Evolutionary conservation across 1,140 invertebrate species (phyloP).

Genomic region (Microplitis mediator): DNA sequence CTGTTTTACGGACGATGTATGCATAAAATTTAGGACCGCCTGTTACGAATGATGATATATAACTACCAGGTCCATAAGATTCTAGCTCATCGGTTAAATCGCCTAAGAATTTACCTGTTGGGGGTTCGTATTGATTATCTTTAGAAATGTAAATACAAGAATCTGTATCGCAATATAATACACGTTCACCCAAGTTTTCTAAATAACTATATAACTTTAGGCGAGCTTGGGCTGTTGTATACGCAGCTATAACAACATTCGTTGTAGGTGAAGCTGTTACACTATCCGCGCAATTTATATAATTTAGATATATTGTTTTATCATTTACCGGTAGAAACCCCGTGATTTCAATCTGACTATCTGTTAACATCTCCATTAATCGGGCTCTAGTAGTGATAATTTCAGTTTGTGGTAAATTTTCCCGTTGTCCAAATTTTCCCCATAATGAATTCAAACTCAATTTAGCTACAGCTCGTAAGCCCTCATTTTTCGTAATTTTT

Average conservation of each 20-base stretch:
- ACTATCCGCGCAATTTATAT: slow-evolving; percentile 30
- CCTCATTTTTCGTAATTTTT: slow-evolving; percentile 50
- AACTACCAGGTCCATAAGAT: slow-evolving; percentile 27
- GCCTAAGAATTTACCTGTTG: slow-evolving; percentile 42
- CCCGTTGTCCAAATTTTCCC: no score
- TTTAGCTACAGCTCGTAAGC: no score
- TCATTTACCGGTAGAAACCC: slow-evolving; percentile 29
- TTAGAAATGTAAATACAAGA: slow-evolving; percentile 39
- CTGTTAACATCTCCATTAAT: no score
- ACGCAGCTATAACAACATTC: slow-evolving; percentile 51
- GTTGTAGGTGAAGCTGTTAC: slow-evolving; percentile 17
- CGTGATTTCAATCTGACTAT: slow-evolving; percentile 33
- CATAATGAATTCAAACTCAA: no score
- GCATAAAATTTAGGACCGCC: neutral
- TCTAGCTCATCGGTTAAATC: slow-evolving; percentile 45
- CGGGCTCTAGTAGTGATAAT: no score
- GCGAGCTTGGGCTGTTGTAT: slow-evolving; percentile 52
- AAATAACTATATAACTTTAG: slow-evolving; percentile 53
- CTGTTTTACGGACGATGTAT: neutral
- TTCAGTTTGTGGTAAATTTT: no score
- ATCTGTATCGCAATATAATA: slow-evolving; percentile 59
- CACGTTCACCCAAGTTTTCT: slow-evolving; percentile 41
- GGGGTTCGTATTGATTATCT: slow-evolving; percentile 20
- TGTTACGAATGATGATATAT: neutral
- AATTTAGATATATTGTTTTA: slow-evolving; percentile 26